Percentiles rank a stretch among this genome's conserved stretches.
phyloP scores from a whole-genome alignment of 2,797 vertebrate genomes.

The Rhodeus uyekii region DNA sequence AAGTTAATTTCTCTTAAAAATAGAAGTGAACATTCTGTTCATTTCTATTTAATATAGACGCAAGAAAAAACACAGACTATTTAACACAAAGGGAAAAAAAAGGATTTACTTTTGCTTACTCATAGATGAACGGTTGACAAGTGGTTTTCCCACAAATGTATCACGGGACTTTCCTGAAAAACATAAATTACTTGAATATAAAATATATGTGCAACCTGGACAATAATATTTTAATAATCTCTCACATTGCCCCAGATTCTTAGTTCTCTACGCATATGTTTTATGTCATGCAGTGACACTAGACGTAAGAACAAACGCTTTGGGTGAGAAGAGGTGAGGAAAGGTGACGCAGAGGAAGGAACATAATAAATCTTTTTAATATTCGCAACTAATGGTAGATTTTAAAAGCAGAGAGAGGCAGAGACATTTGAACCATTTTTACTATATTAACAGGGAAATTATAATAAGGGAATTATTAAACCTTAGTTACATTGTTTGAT shows the following conservation, averaged over 20 bases:
- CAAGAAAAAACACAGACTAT: too few species aligned
- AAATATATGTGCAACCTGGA: conserved; percentile 22
- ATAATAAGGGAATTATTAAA: not conserved
- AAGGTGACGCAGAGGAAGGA: conserved; percentile 34
- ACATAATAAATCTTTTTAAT: conserved; percentile 36
- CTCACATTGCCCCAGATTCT: conserved; percentile 27
- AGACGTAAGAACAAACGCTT: conserved; percentile 23
- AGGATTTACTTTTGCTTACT: conserved; percentile 13
- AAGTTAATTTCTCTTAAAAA: too few species aligned
- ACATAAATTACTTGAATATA: conserved; percentile 39
- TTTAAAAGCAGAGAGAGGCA: not conserved
- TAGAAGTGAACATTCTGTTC: too few species aligned
- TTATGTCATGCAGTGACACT: conserved; percentile 46
- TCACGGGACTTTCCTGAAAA: conserved; percentile 27
- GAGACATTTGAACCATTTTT: not conserved
- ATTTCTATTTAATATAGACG: too few species aligned
- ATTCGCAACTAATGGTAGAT: conserved; percentile 7
- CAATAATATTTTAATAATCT: conserved; percentile 50
- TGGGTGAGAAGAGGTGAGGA: conserved; percentile 30
- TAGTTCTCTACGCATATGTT: conserved; percentile 38
- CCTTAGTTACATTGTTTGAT: not conserved
- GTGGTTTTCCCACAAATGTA: conserved; percentile 17
- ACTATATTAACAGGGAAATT: not conserved
- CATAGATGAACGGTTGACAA: conserved; percentile 35
- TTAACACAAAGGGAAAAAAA: too few species aligned